phyloP scores from a whole-genome alignment of 2,797 vertebrate species.

The Heterohyrax brucei region DNA sequence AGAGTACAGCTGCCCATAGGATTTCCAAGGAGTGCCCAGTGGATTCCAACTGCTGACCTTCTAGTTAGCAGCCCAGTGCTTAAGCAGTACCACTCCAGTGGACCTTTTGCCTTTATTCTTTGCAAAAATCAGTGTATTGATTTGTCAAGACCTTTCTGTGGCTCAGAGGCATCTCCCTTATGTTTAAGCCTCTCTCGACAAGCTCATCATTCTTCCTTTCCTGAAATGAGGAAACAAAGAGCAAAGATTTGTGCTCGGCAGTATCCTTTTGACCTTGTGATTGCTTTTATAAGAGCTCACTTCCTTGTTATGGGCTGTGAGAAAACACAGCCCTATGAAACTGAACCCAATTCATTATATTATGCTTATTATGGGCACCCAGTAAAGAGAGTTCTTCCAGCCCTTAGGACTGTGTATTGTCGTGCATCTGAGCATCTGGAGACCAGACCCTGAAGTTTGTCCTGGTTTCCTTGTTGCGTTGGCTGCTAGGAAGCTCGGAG shows the following conservation, averaged over 20 bases:
- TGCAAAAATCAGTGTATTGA: not conserved
- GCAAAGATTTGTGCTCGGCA: too few relatives aligned
- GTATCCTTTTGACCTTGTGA: not conserved
- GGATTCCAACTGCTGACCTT: too few relatives aligned
- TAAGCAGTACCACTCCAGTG: too few relatives aligned
- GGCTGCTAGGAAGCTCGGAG: not conserved
- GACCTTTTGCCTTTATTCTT: not conserved
- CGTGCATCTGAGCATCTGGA: not conserved
- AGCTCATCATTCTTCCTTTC: not conserved
- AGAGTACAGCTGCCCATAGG: too few relatives aligned
- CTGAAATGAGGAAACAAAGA: not conserved
- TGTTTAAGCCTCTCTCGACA: not conserved
- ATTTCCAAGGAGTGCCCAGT: too few relatives aligned
- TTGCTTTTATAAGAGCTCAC: not conserved
- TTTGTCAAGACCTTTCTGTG: not conserved
- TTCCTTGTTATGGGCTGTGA: not conserved
- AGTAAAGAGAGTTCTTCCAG: not conserved
- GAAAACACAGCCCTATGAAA: not conserved
- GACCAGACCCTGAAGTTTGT: not conserved
- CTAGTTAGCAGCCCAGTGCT: too few relatives aligned
- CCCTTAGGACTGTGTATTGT: not conserved
- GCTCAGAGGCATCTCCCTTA: not conserved
- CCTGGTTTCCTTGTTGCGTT: not conserved
- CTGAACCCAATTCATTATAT: not conserved
- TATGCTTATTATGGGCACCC: not conserved